phyloP scores from a whole-genome alignment of 1,140 invertebrate species.

The Drosophila ironensis region DNA sequence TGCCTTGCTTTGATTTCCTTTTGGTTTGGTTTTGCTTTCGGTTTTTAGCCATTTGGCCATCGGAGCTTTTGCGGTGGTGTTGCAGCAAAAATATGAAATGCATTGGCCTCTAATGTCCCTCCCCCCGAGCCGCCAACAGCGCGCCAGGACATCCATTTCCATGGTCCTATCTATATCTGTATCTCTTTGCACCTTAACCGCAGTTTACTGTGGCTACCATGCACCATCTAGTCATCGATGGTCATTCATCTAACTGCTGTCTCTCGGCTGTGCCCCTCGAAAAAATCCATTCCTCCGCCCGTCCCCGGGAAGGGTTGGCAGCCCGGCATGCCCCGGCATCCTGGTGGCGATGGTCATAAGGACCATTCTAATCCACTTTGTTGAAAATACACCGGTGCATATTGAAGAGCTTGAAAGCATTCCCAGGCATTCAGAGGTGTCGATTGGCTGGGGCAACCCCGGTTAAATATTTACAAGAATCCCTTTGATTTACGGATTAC shows the following conservation, averaged over 20 bases:
- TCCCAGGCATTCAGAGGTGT: slow-evolving; percentile 11
- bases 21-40: slow-evolving; percentile 17
- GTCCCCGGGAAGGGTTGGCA: not conserved
- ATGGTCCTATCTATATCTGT: not conserved
- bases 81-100: slow-evolving; percentile 45
- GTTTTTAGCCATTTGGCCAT: slow-evolving; percentile 26
- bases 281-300: not conserved
- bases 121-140: not conserved
- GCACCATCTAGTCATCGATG: slow-evolving; percentile 56
- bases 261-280: not conserved
- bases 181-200: slow-evolving; percentile 51
- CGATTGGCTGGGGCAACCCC: not conserved
- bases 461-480: too few relatives aligned
- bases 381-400: slow-evolving; percentile 60
- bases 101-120: slow-evolving; percentile 39
- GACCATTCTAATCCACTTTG: slow-evolving; percentile 70
- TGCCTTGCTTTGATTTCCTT: slow-evolving; percentile 17
- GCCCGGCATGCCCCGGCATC: slow-evolving; percentile 6
- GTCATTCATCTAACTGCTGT: slow-evolving; percentile 67
- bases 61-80: slow-evolving; percentile 45
- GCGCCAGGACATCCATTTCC: not conserved
- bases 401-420: slow-evolving; percentile 55
- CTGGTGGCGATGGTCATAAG: slow-evolving; percentile 46
- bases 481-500: too few relatives aligned
- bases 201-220: slow-evolving; percentile 56